Conservation (phyloP, 2,888 invertebrate genomes). For the Heteropelma amictum region DNA sequence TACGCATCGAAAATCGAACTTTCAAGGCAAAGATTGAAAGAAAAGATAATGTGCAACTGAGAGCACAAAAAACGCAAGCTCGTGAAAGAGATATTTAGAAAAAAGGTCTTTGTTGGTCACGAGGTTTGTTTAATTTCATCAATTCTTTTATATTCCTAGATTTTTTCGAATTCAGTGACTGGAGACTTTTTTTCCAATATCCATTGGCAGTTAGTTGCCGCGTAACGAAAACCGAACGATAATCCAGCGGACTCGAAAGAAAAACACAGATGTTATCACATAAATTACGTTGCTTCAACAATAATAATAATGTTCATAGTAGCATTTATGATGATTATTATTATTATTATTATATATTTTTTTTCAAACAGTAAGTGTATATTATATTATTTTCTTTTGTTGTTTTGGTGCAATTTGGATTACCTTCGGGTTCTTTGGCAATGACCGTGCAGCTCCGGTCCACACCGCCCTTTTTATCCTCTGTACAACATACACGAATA, state of each 20-base stretch:
- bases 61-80: constrained; percentile 43
- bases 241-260: constrained; percentile 49
- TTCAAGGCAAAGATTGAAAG: not conserved
- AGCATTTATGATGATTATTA: constrained; percentile 31
- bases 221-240: constrained; percentile 48
- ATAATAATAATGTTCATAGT: constrained; percentile 46
- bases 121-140: not conserved
- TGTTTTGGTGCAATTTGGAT: constrained; percentile 75
- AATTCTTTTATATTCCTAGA: not conserved
- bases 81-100: constrained; percentile 37
- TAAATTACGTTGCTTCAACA: constrained; percentile 20
- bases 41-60: constrained; percentile 42
- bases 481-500: constrained; percentile 83
- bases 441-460: constrained; percentile 96
- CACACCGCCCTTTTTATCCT: constrained; percentile 95
- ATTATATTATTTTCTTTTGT: constrained; percentile 42
- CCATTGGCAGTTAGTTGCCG: constrained; percentile 37
- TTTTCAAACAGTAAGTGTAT: constrained; percentile 24
- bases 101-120: constrained; percentile 14
- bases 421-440: constrained; percentile 95
- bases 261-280: constrained; percentile 40
- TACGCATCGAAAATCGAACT: no score
- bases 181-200: constrained; percentile 25
- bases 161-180: not conserved
- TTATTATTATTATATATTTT: constrained; percentile 37